Base-by-base conservation (phyloP, 2,797 vertebrate species). In the Microctenopoma lineatum region DNA sequence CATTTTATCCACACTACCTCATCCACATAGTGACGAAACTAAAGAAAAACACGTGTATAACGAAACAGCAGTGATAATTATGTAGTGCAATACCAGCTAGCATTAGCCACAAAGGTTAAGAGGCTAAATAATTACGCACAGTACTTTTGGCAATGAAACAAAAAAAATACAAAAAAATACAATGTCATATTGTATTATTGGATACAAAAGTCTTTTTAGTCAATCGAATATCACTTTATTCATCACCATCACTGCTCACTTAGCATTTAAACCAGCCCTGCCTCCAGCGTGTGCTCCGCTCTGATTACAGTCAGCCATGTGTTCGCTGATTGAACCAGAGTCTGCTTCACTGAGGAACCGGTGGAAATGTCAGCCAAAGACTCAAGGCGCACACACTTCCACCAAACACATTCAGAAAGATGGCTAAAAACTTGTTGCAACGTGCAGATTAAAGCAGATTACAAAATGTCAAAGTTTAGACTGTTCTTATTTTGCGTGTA, bases 1-100 rank as follows among this genome's bases (percentile, higher is more conserved):
- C 71, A 39, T 48, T 66, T 36, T 34, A 56, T 67, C 51, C 34
- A 48, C 56, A 41, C 25, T 46, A 79, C 67, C 72, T 66, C 65
- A 74, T 64, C 70, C 66, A 61, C 58, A 45, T 51, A 69, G 59
- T 63, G 59, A 75, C 34, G 5, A 29, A 29, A 29, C 27, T 29
- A 29, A 29, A 29, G 41, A 27, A 63, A 57, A 14, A 10, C 5
- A 2, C 50, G 15, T 29, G 14, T 29, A 7, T 7, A 32, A 32
- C 7, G 29, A 32, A 32, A 32, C 29, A 32, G 29, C 5, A 32
- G 7, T 32, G 4, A 32, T 7, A 32, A 32, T 1, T 32, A 1
- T 32, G 29, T 32, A 32, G 29, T 32, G 29, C 7, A 32, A 32
- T 32, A 32, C 29, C 29, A 32, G 29, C 29, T 32, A 32, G 29